These are phyloP conservation scores for Pollimyrus isidori DNA, from an alignment of 2,113 vertebrate genomes.

Conservation along the genomic window DNA sequence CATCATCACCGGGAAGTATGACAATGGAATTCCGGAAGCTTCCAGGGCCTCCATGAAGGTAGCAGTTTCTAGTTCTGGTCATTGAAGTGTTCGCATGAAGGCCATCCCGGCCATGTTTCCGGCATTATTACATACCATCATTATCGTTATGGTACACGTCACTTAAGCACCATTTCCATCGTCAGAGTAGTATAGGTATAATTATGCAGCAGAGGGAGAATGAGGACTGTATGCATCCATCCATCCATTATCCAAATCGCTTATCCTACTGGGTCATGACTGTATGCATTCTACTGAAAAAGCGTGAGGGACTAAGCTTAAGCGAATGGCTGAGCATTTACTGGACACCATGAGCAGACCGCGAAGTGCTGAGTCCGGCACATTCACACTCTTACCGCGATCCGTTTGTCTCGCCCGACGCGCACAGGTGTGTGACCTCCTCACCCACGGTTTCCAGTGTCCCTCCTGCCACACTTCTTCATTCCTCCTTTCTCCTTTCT, in stretches of 20 bases:
- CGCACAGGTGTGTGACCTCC: not conserved
- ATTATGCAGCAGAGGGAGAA: not conserved
- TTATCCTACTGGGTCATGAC: too few species aligned
- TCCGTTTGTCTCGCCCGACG: not conserved
- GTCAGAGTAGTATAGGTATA: not conserved
- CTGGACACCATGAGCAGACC: not conserved
- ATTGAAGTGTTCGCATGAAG: not conserved
- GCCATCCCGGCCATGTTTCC: not conserved
- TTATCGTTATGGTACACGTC: not conserved
- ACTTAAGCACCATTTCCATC: not conserved
- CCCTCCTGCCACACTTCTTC: not conserved
- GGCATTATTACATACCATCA: not conserved
- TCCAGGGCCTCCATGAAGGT: slow-evolving; percentile 96
- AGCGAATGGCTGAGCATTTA: not conserved
- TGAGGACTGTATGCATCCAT: not conserved
- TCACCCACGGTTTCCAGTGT: not conserved
- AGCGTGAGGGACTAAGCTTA: not conserved
- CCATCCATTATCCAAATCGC: too few species aligned
- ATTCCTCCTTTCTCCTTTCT: not conserved
- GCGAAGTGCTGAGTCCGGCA: not conserved
- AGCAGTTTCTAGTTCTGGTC: not conserved
- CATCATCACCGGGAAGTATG: slow-evolving; percentile 96
- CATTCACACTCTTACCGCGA: not conserved
- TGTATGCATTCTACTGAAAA: not conserved
- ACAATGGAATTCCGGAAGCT: slow-evolving; percentile 89